These are phyloP conservation scores for Dione vanillae DNA, from an alignment of 2,888 invertebrate genomes.

Conservation along the genomic window DNA sequence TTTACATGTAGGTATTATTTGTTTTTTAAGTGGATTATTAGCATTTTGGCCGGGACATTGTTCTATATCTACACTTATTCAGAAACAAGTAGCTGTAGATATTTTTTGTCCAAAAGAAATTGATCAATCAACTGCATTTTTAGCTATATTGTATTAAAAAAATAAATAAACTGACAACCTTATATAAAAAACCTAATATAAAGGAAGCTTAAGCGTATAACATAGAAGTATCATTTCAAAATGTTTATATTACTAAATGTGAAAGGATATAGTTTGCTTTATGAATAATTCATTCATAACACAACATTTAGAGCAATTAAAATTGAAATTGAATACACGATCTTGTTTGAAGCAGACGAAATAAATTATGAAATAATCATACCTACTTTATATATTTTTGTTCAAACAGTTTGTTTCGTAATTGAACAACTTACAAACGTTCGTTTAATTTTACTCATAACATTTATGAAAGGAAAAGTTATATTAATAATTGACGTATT, in stretches of 20 bases:
- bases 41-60: neutral
- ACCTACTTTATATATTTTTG: neutral
- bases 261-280: conserved; percentile 22
- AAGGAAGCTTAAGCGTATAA: neutral
- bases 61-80: no score
- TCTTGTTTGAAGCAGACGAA: neutral
- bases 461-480: neutral
- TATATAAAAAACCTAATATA: no score
- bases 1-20: no score
- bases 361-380: neutral
- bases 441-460: neutral
- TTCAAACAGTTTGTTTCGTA: neutral
- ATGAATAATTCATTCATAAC: conserved; percentile 21
- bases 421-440: neutral
- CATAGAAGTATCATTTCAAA: conserved; percentile 3
- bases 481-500: no score
- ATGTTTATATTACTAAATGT: conserved; percentile 6
- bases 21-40: no score
- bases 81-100: no score
- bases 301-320: conserved; percentile 15
- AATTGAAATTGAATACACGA: neutral
- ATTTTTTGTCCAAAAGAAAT: no score
- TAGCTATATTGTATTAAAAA: no score
- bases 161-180: no score
- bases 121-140: no score